Evolutionary conservation across 2,888 invertebrate species (phyloP), one percentile per base, ranked within the genome.

Genomic region (Anodontia alba): DNA sequence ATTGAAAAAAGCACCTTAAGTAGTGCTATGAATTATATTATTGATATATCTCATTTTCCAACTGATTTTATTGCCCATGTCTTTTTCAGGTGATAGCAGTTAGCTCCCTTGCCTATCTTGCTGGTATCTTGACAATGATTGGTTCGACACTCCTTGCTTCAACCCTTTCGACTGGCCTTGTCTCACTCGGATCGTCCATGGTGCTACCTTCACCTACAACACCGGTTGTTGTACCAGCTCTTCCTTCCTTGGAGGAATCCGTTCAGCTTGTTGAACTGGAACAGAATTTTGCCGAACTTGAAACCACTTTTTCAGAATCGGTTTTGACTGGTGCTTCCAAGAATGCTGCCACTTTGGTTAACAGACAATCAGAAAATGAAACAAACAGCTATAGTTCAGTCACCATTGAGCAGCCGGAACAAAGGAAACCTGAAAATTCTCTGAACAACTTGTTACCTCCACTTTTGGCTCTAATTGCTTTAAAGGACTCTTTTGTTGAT

Each of bases 61-160:
- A n/a, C n/a, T n/a, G n/a, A n/a, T n/a, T n/a, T n/a, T n/a, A n/a
- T n/a, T n/a, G n/a, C n/a, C n/a, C n/a, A n/a, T n/a, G 7, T 54
- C 20, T 33, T 1, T 62, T 62, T 31, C 90, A 95, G 95, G 94
- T 96, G 73, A 95, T 96, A 42, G 94, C 96, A 1, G 95, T 96
- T 49, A 95, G 96, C 86, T 94, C 96, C 38, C 95, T 96, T 38
- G 96, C 96, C 23, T 96, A 96, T 91, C 94, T 96, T 10, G 96
- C 96, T 7, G 95, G 96, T 62, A 90, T 96, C 57, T 92, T 96
- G 49, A 96, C 96, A 3, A 93, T 96, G 62, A 89, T 96, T 67
- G 96, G 96, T 42, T 96, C 96, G 10, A 94, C 95, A n/a, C 88
- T 95, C 12, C 79, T 91, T 29, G 91, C 87, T n/a, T 78, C 90